Evolutionary conservation across 2,888 invertebrate species (phyloP).

Genomic region (Penaeus monodon): DNA sequence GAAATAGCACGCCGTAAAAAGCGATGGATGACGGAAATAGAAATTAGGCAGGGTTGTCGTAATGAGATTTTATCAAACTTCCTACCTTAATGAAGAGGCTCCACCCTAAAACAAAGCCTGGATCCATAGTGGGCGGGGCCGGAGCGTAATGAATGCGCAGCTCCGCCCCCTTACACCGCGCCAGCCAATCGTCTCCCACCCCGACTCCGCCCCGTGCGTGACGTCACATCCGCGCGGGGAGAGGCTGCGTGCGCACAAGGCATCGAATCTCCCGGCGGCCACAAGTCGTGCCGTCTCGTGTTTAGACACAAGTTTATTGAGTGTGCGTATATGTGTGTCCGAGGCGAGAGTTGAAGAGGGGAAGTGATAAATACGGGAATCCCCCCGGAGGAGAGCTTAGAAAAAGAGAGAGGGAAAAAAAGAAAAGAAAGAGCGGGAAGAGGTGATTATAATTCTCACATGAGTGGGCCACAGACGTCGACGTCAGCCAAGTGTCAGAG

Average conservation of each 20-base stretch:
- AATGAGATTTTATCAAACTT: conserved; percentile 57
- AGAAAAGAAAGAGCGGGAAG: not conserved
- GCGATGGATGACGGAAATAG: conserved; percentile 45
- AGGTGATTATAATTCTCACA: conserved; percentile 30
- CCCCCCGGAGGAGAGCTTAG: not conserved
- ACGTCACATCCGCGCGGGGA: conserved; percentile 20
- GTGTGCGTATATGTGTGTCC: conserved; percentile 52
- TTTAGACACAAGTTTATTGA: conserved; percentile 52
- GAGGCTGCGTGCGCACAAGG: conserved; percentile 34
- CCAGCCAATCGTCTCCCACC: not conserved
- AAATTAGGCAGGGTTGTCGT: conserved; percentile 47
- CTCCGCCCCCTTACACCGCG: not conserved
- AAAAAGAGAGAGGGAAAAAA: not conserved
- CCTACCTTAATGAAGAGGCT: conserved; percentile 55
- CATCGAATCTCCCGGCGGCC: conserved; percentile 24
- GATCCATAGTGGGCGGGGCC: conserved; percentile 32
- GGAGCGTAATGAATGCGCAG: conserved; percentile 37
- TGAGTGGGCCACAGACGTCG: conserved; percentile 37
- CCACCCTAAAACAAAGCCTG: conserved; percentile 55
- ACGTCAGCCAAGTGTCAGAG: conserved; percentile 11
- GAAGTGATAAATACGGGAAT: conserved; percentile 37
- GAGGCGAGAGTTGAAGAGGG: conserved; percentile 26
- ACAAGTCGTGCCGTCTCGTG: conserved; percentile 48
- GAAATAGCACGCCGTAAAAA: conserved; percentile 47
- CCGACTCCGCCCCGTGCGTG: conserved; percentile 30